These are phyloP conservation scores for Syritta pipiens DNA, from an alignment of 2,888 invertebrate genomes.

Conservation along the genomic window DNA sequence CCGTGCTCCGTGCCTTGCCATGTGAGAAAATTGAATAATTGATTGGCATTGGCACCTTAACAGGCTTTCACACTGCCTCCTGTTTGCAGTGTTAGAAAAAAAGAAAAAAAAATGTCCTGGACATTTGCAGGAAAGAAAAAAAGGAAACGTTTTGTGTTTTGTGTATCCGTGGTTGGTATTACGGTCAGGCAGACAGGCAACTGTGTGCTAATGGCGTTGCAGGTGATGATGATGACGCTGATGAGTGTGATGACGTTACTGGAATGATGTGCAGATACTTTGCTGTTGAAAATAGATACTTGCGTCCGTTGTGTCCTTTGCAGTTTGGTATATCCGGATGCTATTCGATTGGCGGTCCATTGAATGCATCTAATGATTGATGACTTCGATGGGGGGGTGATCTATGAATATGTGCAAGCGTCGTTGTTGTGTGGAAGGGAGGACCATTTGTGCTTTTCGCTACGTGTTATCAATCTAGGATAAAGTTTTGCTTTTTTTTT, in stretches of 20 bases:
- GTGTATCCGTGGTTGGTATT: constrained; percentile 11
- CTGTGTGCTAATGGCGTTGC: constrained; percentile 31
- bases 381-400: neutral
- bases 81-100: constrained; percentile 35
- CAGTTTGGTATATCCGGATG: neutral
- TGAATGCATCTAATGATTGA: constrained; percentile 34
- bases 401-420: too few species aligned
- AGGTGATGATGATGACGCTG: constrained; percentile 30
- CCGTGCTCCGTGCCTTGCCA: constrained; percentile 42
- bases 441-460: too few species aligned
- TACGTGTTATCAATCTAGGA: too few species aligned
- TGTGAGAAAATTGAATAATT: constrained; percentile 67
- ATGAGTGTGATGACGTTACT: constrained; percentile 35
- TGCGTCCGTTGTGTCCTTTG: neutral
- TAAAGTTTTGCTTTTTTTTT: too few species aligned
- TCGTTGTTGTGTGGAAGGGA: too few species aligned
- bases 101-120: constrained; percentile 4
- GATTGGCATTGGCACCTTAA: constrained; percentile 67
- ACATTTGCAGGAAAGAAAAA: neutral
- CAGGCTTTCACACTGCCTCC: constrained; percentile 57
- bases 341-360: constrained; percentile 10
- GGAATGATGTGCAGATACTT: neutral
- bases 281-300: neutral
- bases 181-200: constrained; percentile 5
- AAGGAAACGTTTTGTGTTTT: neutral